Conservation (phyloP, 2,888 invertebrate species). For the Nemotelus pantherinus region DNA sequence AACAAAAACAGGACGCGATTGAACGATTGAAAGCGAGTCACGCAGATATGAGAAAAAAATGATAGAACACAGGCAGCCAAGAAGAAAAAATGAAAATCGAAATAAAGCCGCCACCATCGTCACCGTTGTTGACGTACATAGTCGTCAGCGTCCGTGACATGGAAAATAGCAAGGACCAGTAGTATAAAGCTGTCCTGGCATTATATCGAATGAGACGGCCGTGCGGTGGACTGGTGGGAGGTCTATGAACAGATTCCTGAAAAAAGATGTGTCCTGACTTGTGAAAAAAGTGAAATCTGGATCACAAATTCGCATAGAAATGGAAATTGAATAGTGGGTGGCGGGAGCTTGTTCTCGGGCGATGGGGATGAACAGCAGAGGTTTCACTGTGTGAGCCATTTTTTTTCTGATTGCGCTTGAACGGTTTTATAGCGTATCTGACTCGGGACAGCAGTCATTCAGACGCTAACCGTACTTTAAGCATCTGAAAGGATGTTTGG, state of each 20-base stretch:
- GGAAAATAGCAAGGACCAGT: background rate
- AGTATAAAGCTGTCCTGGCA: background rate
- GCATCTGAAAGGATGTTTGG: background rate
- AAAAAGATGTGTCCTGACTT: conserved; percentile 4
- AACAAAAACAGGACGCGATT: conserved; percentile 31
- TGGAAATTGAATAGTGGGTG: conserved; percentile 7
- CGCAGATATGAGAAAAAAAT: conserved; percentile 14
- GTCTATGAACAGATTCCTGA: conserved; percentile 18
- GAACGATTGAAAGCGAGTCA: conserved; percentile 25
- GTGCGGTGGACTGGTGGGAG: background rate
- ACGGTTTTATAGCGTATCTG: conserved; percentile 15
- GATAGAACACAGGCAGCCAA: background rate
- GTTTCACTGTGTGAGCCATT: conserved; percentile 3
- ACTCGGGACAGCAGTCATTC: conserved; percentile 14
- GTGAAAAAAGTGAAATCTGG: conserved; percentile 17
- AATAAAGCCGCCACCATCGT: conserved; percentile 6
- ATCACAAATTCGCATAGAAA: conserved; percentile 24
- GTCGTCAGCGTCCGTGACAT: conserved; percentile 1
- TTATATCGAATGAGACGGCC: too few relatives aligned
- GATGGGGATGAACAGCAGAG: background rate
- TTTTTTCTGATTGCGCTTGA: conserved; percentile 6
- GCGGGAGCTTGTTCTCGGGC: background rate
- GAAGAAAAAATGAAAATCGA: conserved; percentile 28
- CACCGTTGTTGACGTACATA: too few relatives aligned
- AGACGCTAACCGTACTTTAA: conserved; percentile 17